Conservation (phyloP, 2,888 invertebrate species). For the Eupeodes luniger region DNA sequence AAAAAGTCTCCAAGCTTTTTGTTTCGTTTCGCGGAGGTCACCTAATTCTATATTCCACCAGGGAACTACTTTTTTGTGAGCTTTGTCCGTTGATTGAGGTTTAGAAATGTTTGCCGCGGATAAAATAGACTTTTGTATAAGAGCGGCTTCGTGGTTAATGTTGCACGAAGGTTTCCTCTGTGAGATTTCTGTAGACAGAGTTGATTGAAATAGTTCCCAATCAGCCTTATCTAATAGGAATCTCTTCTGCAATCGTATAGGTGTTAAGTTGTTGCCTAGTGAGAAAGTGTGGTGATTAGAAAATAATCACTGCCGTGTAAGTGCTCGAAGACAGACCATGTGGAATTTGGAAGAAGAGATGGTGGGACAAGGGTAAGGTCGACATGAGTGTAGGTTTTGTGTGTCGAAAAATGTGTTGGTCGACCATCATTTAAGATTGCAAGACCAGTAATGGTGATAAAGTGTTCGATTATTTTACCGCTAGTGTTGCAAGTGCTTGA, state of each 20-base stretch:
- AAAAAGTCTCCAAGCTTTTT: no score
- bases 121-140: no score
- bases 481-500: slow-evolving; percentile 20
- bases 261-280: background rate
- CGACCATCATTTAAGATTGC: slow-evolving; percentile 35
- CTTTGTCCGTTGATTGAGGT: no score
- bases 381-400: slow-evolving; percentile 41
- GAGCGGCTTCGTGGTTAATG: no score
- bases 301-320: slow-evolving; percentile 36
- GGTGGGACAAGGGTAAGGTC: slow-evolving; percentile 26
- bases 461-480: slow-evolving; percentile 37
- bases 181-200: no score
- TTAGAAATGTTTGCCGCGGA: no score
- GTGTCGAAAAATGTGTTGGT: background rate
- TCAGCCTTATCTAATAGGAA: background rate
- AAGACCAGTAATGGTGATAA: slow-evolving; percentile 8
- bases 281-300: slow-evolving; percentile 2
- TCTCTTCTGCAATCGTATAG: background rate
- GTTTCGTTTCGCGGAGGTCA: no score
- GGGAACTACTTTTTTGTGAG: no score
- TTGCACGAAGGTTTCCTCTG: no score
- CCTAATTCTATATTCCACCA: no score
- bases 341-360: slow-evolving; percentile 16
- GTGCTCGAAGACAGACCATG: slow-evolving; percentile 9
- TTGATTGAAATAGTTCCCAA: no score